These are phyloP conservation scores for Paragorgia papillata DNA, from an alignment of 92 coral and sea anemone species.

Conservation along the genomic window DNA sequence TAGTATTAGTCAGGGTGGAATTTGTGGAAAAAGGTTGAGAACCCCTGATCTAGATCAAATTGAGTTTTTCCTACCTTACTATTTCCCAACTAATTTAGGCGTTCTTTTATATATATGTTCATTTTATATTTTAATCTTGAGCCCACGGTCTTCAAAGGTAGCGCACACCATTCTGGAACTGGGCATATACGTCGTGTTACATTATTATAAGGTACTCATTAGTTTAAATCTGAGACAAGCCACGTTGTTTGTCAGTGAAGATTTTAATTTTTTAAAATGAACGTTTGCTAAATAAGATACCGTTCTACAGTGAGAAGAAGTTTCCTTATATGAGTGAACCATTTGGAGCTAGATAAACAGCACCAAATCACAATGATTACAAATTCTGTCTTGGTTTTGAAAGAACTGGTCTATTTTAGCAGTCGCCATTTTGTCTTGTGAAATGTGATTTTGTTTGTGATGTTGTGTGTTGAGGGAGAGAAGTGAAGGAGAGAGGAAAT, in stretches of 20 bases:
- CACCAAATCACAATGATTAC: constrained; percentile 22
- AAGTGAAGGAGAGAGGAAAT: not conserved
- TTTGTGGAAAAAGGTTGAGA: too few species aligned
- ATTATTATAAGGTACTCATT: constrained; percentile 4
- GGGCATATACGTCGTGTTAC: constrained; percentile 6
- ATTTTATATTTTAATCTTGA: too few species aligned
- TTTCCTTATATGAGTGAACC: constrained; percentile 33
- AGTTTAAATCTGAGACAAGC: constrained; percentile 36
- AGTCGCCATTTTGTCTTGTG: constrained; percentile 2
- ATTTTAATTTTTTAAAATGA: constrained; percentile 10
- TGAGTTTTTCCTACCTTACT: too few species aligned
- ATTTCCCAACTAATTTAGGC: too few species aligned
- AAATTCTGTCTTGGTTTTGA: too few species aligned
- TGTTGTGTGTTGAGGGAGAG: too few species aligned
- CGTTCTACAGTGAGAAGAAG: constrained; percentile 18
- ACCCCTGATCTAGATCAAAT: too few species aligned
- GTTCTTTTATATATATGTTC: too few species aligned
- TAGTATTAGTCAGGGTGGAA: too few species aligned
- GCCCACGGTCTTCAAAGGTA: not conserved
- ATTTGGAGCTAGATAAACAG: not conserved
- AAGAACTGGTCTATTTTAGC: too few species aligned
- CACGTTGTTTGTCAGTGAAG: constrained; percentile 24
- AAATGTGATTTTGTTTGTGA: not conserved
- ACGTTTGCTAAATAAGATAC: not conserved
- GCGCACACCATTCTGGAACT: not conserved